phyloP scores from a whole-genome alignment of 2,888 invertebrate genomes.

The Autographa pulchrina region DNA sequence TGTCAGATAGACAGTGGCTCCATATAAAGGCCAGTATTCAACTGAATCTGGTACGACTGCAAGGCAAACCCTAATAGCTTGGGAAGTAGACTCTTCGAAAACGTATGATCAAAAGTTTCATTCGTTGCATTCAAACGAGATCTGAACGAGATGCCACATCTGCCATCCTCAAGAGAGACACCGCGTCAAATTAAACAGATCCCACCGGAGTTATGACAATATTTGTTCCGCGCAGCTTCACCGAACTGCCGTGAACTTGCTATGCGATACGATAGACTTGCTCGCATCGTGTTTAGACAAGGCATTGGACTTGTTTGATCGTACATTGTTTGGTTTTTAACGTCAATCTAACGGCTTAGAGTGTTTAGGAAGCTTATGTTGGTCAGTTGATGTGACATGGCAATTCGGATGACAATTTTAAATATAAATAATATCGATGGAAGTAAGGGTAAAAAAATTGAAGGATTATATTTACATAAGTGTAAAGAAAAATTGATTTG shows the following conservation, averaged over 20 bases:
- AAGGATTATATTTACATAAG: no score
- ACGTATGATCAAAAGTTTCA: no score
- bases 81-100: no score
- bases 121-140: background rate
- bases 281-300: constrained; percentile 14
- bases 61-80: no score
- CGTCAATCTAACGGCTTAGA: background rate
- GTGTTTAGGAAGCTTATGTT: constrained; percentile 2
- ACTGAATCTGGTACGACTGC: no score
- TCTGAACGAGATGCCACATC: constrained; percentile 26
- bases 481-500: no score
- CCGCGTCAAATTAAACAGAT: constrained; percentile 86
- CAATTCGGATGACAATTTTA: background rate
- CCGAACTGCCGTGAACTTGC: constrained; percentile 41
- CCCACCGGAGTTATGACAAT: constrained; percentile 81
- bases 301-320: constrained; percentile 6
- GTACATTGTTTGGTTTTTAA: background rate
- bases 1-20: no score
- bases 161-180: constrained; percentile 71
- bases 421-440: background rate
- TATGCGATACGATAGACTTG: background rate
- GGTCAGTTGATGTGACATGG: background rate
- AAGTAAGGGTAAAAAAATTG: background rate
- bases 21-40: no score
- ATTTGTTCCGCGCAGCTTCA: constrained; percentile 76